Conservation (phyloP, 2,888 invertebrate genomes). For the Nezara viridula region DNA sequence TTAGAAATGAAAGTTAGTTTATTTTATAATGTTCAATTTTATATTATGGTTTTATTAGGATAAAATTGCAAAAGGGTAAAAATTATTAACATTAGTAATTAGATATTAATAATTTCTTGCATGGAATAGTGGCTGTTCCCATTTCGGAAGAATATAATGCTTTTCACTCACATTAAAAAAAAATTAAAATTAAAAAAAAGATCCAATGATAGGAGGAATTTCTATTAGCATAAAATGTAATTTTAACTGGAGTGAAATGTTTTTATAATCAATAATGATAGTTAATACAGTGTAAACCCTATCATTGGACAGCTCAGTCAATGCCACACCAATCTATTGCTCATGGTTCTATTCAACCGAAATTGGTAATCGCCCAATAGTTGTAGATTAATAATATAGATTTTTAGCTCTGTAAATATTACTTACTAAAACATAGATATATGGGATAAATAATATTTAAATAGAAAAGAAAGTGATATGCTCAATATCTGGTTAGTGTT, state of each 20-base stretch:
- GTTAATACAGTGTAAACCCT: not conserved
- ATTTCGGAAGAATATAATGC: slow-evolving; percentile 55
- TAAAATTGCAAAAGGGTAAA: slow-evolving; percentile 57
- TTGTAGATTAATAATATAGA: slow-evolving; percentile 37
- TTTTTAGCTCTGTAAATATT: slow-evolving; percentile 47
- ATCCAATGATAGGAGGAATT: slow-evolving; percentile 25
- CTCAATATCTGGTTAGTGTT: slow-evolving; percentile 59
- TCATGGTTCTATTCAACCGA: slow-evolving; percentile 54
- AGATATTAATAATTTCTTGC: slow-evolving; percentile 46
- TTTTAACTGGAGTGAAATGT: not conserved
- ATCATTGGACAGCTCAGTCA: slow-evolving; percentile 44
- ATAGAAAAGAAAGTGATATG: slow-evolving; percentile 48
- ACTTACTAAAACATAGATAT: not conserved
- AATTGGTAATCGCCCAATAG: slow-evolving; percentile 54
- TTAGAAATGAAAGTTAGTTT: not conserved
- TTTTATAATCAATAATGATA: not conserved
- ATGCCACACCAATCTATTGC: slow-evolving; percentile 50
- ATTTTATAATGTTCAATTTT: slow-evolving; percentile 28
- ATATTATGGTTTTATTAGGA: slow-evolving; percentile 42
- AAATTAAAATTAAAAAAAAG: not conserved
- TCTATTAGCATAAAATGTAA: not conserved
- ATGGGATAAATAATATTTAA: slow-evolving; percentile 47
- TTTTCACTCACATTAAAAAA: slow-evolving; percentile 29
- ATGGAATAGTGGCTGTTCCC: slow-evolving; percentile 57
- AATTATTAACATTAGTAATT: slow-evolving; percentile 38